Evolutionary conservation across 2,888 invertebrate genomes (phyloP).

Genomic region (Abrostola tripartita): DNA sequence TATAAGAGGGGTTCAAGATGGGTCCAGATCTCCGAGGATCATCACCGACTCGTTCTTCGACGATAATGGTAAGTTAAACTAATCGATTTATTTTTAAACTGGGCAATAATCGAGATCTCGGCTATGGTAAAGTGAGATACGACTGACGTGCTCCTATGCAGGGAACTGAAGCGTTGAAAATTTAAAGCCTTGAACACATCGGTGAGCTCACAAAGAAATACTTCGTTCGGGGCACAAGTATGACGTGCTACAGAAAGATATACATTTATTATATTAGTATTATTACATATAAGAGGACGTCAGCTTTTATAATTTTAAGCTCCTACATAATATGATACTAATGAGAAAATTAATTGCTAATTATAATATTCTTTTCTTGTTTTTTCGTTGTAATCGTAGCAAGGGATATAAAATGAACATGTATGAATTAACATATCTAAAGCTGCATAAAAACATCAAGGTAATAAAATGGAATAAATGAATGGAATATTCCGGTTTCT

Average conservation of each 20-base stretch:
- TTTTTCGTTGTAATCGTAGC: too few relatives aligned
- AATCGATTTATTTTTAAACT: neutral
- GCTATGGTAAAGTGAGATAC: neutral
- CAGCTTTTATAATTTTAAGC: too few relatives aligned
- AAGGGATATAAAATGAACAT: too few relatives aligned
- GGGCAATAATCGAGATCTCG: neutral
- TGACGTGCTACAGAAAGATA: neutral
- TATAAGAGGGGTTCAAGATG: constrained; percentile 82
- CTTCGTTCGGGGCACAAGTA: constrained; percentile 2
- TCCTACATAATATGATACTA: too few relatives aligned
- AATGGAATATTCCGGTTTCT: too few relatives aligned
- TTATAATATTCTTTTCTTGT: too few relatives aligned
- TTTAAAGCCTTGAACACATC: constrained; percentile 23
- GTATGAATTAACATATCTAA: too few relatives aligned
- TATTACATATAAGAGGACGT: too few relatives aligned
- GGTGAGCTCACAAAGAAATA: constrained; percentile 6
- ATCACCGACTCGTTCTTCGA: constrained; percentile 84
- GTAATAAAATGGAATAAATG: too few relatives aligned
- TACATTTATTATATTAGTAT: too few relatives aligned
- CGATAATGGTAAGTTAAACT: constrained; percentile 74
- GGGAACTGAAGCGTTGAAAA: constrained; percentile 6
- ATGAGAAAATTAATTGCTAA: too few relatives aligned
- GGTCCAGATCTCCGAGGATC: constrained; percentile 79
- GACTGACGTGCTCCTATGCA: neutral
- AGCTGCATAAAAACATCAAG: too few relatives aligned